These are phyloP conservation scores for Sebastiscus tertius DNA, from an alignment of 2,797 vertebrate species.

Conservation along the genomic window DNA sequence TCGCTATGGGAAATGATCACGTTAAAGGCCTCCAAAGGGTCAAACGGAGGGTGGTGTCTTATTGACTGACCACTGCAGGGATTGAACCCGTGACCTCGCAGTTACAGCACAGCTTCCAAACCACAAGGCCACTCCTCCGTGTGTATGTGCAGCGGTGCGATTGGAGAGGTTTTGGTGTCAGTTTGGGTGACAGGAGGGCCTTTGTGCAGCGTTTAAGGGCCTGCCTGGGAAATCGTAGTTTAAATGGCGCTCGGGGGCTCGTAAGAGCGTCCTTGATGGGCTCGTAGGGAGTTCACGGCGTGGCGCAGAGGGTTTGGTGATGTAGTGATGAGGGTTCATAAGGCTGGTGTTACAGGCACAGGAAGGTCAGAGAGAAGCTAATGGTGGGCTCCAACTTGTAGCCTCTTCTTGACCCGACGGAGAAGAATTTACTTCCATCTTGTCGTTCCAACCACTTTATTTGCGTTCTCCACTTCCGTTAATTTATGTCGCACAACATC, in stretches of 20 bases:
- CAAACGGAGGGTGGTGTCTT: conserved; percentile 34
- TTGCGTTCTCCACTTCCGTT: background rate
- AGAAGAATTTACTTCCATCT: background rate
- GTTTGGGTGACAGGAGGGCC: conserved; percentile 62
- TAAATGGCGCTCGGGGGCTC: conserved; percentile 62
- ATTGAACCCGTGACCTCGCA: conserved; percentile 36
- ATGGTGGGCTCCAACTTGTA: conserved; percentile 6
- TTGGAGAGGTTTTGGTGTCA: conserved; percentile 47
- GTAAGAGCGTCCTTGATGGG: conserved; percentile 61
- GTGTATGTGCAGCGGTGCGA: background rate
- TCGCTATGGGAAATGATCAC: conserved; percentile 26
- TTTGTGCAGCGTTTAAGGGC: conserved; percentile 44
- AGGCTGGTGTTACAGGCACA: conserved; percentile 58
- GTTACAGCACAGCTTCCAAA: conserved; percentile 26
- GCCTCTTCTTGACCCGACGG: conserved; percentile 43
- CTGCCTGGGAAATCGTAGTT: conserved; percentile 65
- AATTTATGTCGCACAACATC: background rate
- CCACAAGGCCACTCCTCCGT: conserved; percentile 18
- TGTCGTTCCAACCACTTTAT: background rate
- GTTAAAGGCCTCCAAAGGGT: conserved; percentile 32
- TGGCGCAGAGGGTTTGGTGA: conserved; percentile 43
- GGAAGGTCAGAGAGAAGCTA: conserved; percentile 59
- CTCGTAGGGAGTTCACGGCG: conserved; percentile 66
- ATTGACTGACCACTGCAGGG: conserved; percentile 41
- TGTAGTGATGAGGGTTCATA: conserved; percentile 62